phyloP scores from a whole-genome alignment of 2,113 vertebrate species.

The Erythrolamprus reginae region DNA sequence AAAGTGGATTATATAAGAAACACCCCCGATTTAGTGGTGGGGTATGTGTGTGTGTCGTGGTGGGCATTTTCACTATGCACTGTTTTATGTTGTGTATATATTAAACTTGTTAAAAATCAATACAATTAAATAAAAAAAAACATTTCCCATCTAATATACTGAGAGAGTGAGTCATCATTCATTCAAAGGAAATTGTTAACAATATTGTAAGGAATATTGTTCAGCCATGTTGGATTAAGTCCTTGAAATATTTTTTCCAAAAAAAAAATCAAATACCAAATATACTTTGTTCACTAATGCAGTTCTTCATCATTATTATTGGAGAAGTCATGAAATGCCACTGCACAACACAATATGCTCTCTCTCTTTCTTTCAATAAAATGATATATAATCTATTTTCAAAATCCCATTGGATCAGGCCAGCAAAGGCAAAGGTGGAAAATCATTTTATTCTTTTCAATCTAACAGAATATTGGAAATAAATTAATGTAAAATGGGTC shows the following conservation, averaged over 20 bases:
- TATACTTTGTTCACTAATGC: background rate
- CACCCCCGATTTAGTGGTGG: no score
- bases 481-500: background rate
- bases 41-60: no score
- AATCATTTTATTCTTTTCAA: background rate
- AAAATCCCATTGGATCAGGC: background rate
- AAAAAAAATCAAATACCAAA: background rate
- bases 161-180: fast-evolving
- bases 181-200: background rate
- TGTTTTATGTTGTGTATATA: no score
- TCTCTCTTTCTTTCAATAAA: background rate
- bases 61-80: no score
- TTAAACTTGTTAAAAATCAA: no score
- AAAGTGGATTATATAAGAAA: no score
- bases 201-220: background rate
- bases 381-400: background rate
- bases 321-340: background rate
- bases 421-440: background rate
- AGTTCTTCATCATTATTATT: background rate
- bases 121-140: no score
- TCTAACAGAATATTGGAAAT: background rate
- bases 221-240: fast-evolving
- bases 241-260: background rate
- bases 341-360: background rate
- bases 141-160: background rate